phyloP scores from a whole-genome alignment of 2,113 vertebrate species.

The Cololabis saira region DNA sequence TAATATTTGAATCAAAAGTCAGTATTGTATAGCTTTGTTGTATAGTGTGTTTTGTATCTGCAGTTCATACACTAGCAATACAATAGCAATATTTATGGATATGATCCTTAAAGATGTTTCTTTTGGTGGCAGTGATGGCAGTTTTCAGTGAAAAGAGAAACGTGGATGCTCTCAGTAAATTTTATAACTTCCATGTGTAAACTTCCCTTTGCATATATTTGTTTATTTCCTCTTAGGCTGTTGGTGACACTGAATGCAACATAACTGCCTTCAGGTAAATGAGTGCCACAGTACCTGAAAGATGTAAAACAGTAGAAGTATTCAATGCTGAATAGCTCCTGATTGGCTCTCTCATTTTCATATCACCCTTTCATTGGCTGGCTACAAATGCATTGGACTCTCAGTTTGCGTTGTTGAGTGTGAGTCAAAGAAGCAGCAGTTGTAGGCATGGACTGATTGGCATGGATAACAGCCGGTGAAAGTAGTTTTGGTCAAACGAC shows the following conservation, averaged over 20 bases:
- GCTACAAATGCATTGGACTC: no score
- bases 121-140: no score
- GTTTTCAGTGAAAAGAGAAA: no score
- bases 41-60: no score
- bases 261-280: slow-evolving; percentile 39
- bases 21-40: no score
- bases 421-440: no score
- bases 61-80: no score
- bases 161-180: not conserved
- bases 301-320: slow-evolving; percentile 16
- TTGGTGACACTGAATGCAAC: slow-evolving; percentile 13
- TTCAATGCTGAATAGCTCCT: not conserved
- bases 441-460: no score
- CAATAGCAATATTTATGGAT: no score
- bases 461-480: slow-evolving; percentile 2
- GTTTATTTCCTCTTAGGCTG: slow-evolving; percentile 23
- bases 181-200: slow-evolving; percentile 11
- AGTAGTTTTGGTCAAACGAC: slow-evolving; percentile 11
- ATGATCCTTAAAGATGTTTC: no score
- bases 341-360: not conserved
- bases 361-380: not conserved
- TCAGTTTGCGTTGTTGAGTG: no score
- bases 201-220: slow-evolving; percentile 3
- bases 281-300: not conserved
- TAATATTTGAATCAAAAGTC: no score